Base-by-base conservation (phyloP, 2,888 invertebrate genomes). In the Drosophila lutescens region DNA sequence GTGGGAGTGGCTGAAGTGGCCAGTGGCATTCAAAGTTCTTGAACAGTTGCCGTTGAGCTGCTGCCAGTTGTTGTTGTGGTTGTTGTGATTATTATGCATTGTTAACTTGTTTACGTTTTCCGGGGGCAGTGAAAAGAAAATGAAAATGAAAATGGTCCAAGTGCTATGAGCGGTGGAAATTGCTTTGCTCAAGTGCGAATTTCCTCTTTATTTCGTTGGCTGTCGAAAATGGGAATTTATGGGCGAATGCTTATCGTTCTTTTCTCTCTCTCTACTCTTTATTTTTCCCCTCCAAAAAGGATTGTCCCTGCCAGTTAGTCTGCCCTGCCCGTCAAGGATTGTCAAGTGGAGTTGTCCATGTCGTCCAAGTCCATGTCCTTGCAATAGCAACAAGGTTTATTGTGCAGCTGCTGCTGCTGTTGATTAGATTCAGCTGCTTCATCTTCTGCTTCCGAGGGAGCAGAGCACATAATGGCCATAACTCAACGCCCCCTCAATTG, bases 391-490 rank as follows among this genome's bases (percentile, higher is more conserved):
- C 54, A 13, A 20, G 49, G 34, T 49, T 49, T 49, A 49, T 49
- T 49, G 20, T 49, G 17, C 47, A 20, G 20, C 43, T 23, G 46
- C 43, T 12, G 47, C 56, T n/a, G 36, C 46, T 62, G 40, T 50
- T 63, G 53, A 70, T 61, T 46, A 65, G 57, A 66, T 63, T 66
- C 38, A n/a, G 41, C 36, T 23, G 43, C 30, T 61, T 26, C 26
- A 26, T 26, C 26, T 26, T 20, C 20, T 20, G 40, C 50, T 34
- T 40, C 34, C 20, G 20, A 13, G 20, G 36, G 26, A 30, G 30
- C 30, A 8, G 23, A 69, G 53, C 69, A 54, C 54, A 70, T 60
- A 54, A 71, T 60, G 71, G 30, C 53, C 67, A 69, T 68, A 69
- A 69, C 30, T 68, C 57, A 69, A 12, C 43, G 15, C 49, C 41